Base-by-base conservation (phyloP, 2,888 invertebrate species). In the Aradus depressus region DNA sequence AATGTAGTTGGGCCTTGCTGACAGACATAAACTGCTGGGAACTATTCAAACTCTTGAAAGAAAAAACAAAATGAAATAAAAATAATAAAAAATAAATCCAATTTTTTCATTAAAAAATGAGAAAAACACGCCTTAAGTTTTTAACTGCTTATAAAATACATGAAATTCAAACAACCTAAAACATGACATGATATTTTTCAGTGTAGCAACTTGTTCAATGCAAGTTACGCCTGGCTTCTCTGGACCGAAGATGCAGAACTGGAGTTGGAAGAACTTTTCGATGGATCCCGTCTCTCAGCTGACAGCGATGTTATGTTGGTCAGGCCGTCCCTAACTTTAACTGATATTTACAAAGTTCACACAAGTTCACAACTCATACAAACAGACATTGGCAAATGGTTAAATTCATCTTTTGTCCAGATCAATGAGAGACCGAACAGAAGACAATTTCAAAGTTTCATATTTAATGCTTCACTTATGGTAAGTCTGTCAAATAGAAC, bases 301-400 rank as follows among this genome's bases (percentile, higher is more conserved):
- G 56, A 56, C 41, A 51, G 51, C 28, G 56, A 56, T 3, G 53
- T 53, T 2, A 42, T 19, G 23, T 6, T 49, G 21, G 43, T 44
- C 18, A 43, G 19, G 12, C 25, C 47, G 1, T 23, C 16, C 1
- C 3, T 42, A 2, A 19, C 18, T n/a, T 14, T 52, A 16, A 31
- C 28, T 4, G 50, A 53, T 16, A 39, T 53, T 1, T 39, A 53
- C 31, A 50, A 44, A 28, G 5, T 32, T 21, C 53, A 53, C 18
- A 18, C 37, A 5, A n/a, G 42, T 34, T 28, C 26, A n/a, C 21
- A 28, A 1, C 31, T 49, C 14, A 26, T 34, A 4, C 8, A 32
- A 3, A 43, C 48, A 8, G 8, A 25, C n/a, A 23, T 52, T 4
- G 42, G 31, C 22, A 3, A n/a, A n/a, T 47, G 38, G 38, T n/a